Percentiles rank a stretch among this genome's conserved stretches.
These are phyloP conservation scores for Dynastes tityus DNA, from an alignment of 2,888 invertebrate genomes.

Conservation along the genomic window DNA sequence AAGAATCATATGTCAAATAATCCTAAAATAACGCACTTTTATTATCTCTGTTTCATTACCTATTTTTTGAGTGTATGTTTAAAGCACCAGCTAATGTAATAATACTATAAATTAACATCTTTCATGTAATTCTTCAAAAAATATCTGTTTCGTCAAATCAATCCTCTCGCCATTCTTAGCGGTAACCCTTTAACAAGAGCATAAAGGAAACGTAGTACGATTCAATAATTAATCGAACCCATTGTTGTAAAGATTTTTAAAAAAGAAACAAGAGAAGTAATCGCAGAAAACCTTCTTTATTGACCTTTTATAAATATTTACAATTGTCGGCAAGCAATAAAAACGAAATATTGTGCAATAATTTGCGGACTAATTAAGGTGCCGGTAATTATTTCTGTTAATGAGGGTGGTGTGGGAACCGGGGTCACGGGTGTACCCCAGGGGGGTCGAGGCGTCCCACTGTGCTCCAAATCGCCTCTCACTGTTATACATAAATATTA, in stretches of 20 bases:
- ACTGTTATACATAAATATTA: conserved; percentile 61
- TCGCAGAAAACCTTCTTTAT: conserved; percentile 26
- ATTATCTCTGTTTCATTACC: too few species aligned
- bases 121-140: too few species aligned
- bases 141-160: too few species aligned
- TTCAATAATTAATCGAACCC: too few species aligned
- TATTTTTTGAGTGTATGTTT: too few species aligned
- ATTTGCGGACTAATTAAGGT: conserved; percentile 55
- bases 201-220: too few species aligned
- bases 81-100: too few species aligned
- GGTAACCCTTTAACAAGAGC: background rate
- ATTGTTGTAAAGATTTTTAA: conserved; percentile 1
- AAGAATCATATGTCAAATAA: too few species aligned
- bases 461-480: conserved; percentile 65
- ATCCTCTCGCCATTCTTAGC: background rate
- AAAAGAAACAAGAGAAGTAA: background rate
- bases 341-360: conserved; percentile 48
- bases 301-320: conserved; percentile 47
- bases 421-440: conserved; percentile 64
- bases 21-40: too few species aligned
- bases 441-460: conserved; percentile 64
- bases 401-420: conserved; percentile 68
- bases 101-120: too few species aligned
- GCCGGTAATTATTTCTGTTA: conserved; percentile 67
- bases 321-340: conserved; percentile 48